Conservation (phyloP, 2,888 invertebrate genomes). For the Leucophenga montana region DNA sequence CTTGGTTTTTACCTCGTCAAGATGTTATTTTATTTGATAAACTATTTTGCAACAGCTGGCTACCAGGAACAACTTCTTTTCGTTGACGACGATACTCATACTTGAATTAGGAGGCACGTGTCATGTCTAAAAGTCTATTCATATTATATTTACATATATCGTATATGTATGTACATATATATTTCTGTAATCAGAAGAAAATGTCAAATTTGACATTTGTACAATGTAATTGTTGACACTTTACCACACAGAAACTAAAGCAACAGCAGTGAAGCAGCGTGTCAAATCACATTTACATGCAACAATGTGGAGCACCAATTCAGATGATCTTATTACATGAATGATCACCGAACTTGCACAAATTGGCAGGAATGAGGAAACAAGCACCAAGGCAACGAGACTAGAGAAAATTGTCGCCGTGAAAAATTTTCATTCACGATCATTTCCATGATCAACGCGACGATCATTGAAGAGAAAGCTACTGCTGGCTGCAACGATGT, state of each 20-base stretch:
- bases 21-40: too few species aligned
- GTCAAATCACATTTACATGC: conserved; percentile 10
- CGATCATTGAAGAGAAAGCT: conserved; percentile 1
- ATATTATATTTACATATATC: conserved; percentile 29
- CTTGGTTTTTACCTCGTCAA: too few species aligned
- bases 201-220: conserved; percentile 71
- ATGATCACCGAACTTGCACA: conserved; percentile 57
- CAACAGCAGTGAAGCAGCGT: conserved; percentile 16
- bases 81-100: neutral
- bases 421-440: conserved; percentile 58
- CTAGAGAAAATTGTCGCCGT: conserved; percentile 43
- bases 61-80: conserved; percentile 1
- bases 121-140: conserved; percentile 12
- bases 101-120: conserved; percentile 25
- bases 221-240: conserved; percentile 73
- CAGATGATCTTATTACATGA: conserved; percentile 65
- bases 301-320: conserved; percentile 7
- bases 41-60: conserved; percentile 24
- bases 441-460: conserved; percentile 12
- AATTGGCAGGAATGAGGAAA: conserved; percentile 62
- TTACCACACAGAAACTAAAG: conserved; percentile 60
- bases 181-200: conserved; percentile 42
- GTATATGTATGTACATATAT: too few species aligned
- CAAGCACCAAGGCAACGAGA: neutral
- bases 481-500: neutral